Conservation (phyloP, 2,113 vertebrate species). For the Carassius carassius region DNA sequence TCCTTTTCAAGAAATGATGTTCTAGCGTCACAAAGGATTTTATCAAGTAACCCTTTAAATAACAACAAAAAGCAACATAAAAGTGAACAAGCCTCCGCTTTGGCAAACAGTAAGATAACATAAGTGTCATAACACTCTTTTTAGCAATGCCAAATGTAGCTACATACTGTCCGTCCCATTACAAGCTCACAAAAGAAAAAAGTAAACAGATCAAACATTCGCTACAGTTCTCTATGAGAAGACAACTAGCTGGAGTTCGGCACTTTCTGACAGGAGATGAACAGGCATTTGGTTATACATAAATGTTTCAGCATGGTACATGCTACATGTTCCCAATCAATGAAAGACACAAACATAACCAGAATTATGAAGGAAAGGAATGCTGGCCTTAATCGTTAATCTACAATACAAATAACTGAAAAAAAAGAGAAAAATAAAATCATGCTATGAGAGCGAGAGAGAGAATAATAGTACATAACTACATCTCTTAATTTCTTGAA, state of each 20-base stretch:
- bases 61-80: conserved; percentile 58
- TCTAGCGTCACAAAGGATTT: conserved; percentile 74
- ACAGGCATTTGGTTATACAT: conserved; percentile 88
- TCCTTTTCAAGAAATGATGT: conserved; percentile 72
- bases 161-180: conserved; percentile 78
- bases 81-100: conserved; percentile 83
- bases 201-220: conserved; percentile 80
- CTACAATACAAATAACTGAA: conserved; percentile 87
- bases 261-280: conserved; percentile 84
- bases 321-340: conserved; percentile 87
- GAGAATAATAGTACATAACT: conserved; percentile 95
- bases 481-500: conserved; percentile 90
- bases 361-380: conserved; percentile 91
- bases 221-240: conserved; percentile 88
- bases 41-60: conserved; percentile 80
- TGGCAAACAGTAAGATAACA: conserved; percentile 83
- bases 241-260: conserved; percentile 78
- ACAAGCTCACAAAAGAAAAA: conserved; percentile 73
- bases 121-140: conserved; percentile 86
- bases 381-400: conserved; percentile 90
- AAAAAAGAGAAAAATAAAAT: conserved; percentile 77
- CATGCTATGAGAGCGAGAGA: conserved; percentile 83
- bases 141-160: conserved; percentile 82
- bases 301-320: conserved; percentile 85
- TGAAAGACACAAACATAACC: conserved; percentile 79